Evolutionary conservation across 2,113 vertebrate species (phyloP), one percentile per base, ranked within the genome.

Genomic region (Gymnorhina tibicen): DNA sequence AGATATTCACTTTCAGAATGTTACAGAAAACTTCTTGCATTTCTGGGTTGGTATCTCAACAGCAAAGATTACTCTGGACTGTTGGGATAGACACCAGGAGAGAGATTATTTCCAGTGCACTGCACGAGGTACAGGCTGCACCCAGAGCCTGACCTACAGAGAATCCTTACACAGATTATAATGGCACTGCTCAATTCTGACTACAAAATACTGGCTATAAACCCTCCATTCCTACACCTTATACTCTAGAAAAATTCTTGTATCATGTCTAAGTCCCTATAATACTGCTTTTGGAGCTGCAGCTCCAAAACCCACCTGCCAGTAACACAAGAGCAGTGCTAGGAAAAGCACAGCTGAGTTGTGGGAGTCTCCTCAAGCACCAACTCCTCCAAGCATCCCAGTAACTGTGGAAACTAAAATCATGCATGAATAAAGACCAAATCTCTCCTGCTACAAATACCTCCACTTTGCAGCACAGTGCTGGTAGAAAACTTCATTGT

Each of bases 301-400:
- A 92, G 86, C 72, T 92, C 55, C 75, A 53, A 83, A 93, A 50
- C 17, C 28, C 88, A 84, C 59, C 68, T 67, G 85, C 55, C 92
- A 92, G 22, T n/a, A 91, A 86, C 60, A 81, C 24, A 16, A 64
- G 19, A 88, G 35, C 68, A 47, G 79, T 55, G 80, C 72, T 89
- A 95, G 92, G 86, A 95, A 92, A 95, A 95, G 83, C 93, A 91
- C 19, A 92, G 60, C 89, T 63, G 80, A 92, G 39, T 3, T 95
- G 95, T 81, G 56, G 83, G 88, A 87, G 62, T 75, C 58, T 93
- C 49, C 64, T 77, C 55, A 20, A 70, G 56, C 72, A 84, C 62
- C 81, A 78, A 27, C 1, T 1, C 55, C 79, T 62, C 44, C 55
- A 52, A 59, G 64, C 66, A 87, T 81, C 55, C 28, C 52, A 87